Evolutionary conservation across 1,140 invertebrate genomes (phyloP).

Genomic region (Cheumatopsyche charites): DNA sequence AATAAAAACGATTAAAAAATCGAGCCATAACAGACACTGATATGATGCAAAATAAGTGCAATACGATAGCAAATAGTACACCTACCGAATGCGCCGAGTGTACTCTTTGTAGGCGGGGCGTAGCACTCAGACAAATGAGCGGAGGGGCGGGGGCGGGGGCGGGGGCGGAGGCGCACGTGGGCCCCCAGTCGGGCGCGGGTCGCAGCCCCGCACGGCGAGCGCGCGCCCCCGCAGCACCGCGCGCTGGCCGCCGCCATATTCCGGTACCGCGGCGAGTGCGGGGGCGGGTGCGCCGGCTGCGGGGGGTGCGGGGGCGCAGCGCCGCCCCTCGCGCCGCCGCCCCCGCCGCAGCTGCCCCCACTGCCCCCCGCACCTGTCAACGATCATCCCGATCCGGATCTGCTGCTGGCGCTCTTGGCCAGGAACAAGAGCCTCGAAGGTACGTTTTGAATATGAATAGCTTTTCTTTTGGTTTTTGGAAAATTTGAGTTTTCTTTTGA

Average conservation of each 20-base stretch:
- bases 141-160: conserved; percentile 21
- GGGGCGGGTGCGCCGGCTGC: conserved; percentile 52
- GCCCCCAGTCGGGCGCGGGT: conserved; percentile 33
- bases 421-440: conserved; percentile 89
- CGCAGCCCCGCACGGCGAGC: conserved; percentile 55
- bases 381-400: conserved; percentile 74
- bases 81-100: conserved; percentile 59
- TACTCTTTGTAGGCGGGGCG: conserved; percentile 61
- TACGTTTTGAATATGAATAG: conserved; percentile 54
- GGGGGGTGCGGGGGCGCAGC: conserved; percentile 49
- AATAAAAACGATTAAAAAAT: no score
- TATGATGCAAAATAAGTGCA: no score
- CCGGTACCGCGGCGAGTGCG: conserved; percentile 51
- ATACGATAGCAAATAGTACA: background rate
- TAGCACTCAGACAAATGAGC: conserved; percentile 61
- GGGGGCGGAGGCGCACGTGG: conserved; percentile 33
- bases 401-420: conserved; percentile 79
- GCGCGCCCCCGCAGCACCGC: conserved; percentile 52
- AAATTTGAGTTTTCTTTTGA: no score
- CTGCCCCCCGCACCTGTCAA: conserved; percentile 53
- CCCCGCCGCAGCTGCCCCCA: conserved; percentile 54
- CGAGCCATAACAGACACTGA: no score
- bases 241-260: conserved; percentile 50
- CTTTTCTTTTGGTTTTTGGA: no score
- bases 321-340: conserved; percentile 24